phyloP scores from a whole-genome alignment of 35 echinoderm and acorn worm species.

The Hemicentrotus pulcherrimus region DNA sequence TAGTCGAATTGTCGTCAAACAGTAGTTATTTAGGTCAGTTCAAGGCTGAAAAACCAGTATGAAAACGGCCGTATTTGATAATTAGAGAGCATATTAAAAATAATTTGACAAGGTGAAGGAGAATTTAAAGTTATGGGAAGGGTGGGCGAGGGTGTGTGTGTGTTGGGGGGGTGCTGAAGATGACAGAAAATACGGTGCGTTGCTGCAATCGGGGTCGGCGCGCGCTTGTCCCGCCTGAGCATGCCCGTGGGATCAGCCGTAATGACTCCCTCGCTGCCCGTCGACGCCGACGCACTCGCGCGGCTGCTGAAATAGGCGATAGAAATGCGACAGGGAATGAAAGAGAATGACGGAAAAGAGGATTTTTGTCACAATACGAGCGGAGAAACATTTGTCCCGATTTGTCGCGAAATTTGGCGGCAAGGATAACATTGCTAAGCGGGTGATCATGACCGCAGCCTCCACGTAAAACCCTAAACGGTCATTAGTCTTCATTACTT shows the following conservation, averaged over 20 bases:
- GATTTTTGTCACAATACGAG: conserved; percentile 41
- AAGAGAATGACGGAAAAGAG: conserved; percentile 24
- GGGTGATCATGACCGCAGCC: not conserved
- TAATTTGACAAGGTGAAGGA: not conserved
- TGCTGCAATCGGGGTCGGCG: conserved; percentile 13
- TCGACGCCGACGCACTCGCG: conserved; percentile 31
- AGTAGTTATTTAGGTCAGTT: not conserved
- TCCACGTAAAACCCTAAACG: not conserved
- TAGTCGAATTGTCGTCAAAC: not conserved
- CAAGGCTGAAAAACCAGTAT: not conserved
- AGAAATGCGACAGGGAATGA: not conserved
- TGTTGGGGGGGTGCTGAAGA: not conserved
- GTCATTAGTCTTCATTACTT: not conserved
- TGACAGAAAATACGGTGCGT: not conserved
- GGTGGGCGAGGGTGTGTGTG: not conserved
- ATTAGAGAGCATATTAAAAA: not conserved
- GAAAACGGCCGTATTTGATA: not conserved
- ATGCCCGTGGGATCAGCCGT: conserved; percentile 19
- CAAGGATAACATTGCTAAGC: conserved; percentile 25
- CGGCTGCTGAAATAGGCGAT: conserved; percentile 41
- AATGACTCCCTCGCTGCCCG: conserved; percentile 43
- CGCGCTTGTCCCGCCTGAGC: conserved; percentile 38
- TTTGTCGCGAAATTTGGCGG: conserved; percentile 48
- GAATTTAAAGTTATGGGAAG: no score
- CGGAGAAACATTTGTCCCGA: conserved; percentile 43